Percentiles rank a stretch among this genome's conserved stretches.
These are phyloP conservation scores for Triplophysa dalaica DNA, from an alignment of 2,113 vertebrate genomes.

Conservation along the genomic window DNA sequence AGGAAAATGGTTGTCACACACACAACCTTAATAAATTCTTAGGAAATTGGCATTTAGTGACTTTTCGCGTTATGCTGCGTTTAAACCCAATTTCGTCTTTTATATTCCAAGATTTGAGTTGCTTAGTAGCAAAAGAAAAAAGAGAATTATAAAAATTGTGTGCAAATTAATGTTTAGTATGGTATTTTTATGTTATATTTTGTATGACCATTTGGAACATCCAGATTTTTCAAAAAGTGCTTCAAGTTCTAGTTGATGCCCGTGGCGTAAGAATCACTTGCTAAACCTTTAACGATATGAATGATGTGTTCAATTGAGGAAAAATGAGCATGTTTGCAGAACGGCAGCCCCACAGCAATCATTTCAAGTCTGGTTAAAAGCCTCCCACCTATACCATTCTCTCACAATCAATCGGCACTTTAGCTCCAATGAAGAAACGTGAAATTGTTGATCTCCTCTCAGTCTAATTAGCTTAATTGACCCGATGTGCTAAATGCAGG, in stretches of 20 bases:
- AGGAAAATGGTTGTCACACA: slow-evolving; percentile 50
- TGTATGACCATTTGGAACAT: not conserved
- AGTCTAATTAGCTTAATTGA: slow-evolving; percentile 64
- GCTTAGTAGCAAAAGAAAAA: too few species aligned
- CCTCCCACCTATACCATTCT: slow-evolving; percentile 55
- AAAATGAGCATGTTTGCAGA: slow-evolving; percentile 42
- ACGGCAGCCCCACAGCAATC: slow-evolving; percentile 47
- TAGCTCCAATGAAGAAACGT: slow-evolving; percentile 57
- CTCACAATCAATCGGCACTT: slow-evolving; percentile 56
- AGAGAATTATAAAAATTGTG: too few species aligned
- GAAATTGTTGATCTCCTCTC: slow-evolving; percentile 57
- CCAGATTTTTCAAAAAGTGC: slow-evolving; percentile 1
- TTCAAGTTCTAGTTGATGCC: slow-evolving; percentile 44
- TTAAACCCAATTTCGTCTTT: slow-evolving; percentile 8
- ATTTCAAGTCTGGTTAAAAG: slow-evolving; percentile 56
- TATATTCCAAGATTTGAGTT: not conserved
- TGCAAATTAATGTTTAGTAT: too few species aligned
- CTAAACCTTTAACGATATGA: slow-evolving; percentile 41
- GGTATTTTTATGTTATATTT: not conserved
- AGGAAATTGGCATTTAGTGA: slow-evolving; percentile 34
- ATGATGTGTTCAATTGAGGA: slow-evolving; percentile 34
- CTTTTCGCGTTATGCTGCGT: slow-evolving; percentile 14
- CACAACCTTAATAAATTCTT: slow-evolving; percentile 50
- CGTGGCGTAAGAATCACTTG: slow-evolving; percentile 6
- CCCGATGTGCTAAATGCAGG: slow-evolving; percentile 57